Evolutionary conservation across 2,888 invertebrate species (phyloP), one percentile per base, ranked within the genome.

Genomic region (Chloroclystis v-ata): DNA sequence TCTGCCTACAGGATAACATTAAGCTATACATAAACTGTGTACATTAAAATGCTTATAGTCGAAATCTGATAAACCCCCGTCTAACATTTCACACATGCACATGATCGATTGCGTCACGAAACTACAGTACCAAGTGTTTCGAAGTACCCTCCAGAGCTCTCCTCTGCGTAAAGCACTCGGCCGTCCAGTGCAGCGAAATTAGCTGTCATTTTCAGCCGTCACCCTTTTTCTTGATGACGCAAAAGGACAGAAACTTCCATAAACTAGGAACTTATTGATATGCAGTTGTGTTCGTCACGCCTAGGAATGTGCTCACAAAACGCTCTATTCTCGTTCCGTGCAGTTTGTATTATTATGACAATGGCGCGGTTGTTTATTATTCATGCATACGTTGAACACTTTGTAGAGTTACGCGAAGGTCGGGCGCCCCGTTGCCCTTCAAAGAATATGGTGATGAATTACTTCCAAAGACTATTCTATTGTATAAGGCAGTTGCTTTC

Each of bases 1-100:
- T 56, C 58, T 49, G 48, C 57, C 56, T 62, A 57, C 48, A 51
- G 60, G 64, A 64, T 69, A 68, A 61, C 63, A 51, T 56, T 55
- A 52, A 47, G 45, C 64, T 71, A 67, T 72, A 75, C 69, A 72
- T 69, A 74, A 60, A 61, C 58, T 58, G 49, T 59, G 61, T 61
- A 62, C 62, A 60, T 58, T 59, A 67, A 69, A 72, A 74, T 76
- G 77, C 65, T 66, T 57, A 65, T 67, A 67, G 66, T 70, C 70
- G 69, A 73, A 73, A 75, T 74, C 73, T 78, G 77, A 82, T 82
- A 79, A 72, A 65, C 37, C 56, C 52, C 56, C 58, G 56, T 60
- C 51, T 57, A 63, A 58, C 65, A 61, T 60, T 61, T 49, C 56
- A 63, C 57, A 63, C 60, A 65, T 61, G 63, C 57, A 63, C 60